Base-by-base conservation (phyloP, 2,113 vertebrate genomes). In the Carassius auratus region DNA sequence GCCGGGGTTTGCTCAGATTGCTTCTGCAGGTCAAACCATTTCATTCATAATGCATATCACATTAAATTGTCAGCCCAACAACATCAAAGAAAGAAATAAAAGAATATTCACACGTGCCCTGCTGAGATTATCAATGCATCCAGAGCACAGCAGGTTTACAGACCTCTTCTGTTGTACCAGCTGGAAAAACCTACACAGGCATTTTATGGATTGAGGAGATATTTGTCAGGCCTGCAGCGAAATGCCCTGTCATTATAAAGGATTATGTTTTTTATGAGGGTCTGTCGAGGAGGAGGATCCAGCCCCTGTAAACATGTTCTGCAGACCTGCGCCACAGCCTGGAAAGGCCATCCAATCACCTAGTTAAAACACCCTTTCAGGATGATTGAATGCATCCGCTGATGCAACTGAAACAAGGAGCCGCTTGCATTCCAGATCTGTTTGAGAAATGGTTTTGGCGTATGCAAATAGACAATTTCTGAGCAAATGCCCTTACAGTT, bases 231-330 rank as follows among this genome's bases (percentile, higher is more conserved):
- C 86, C 81, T 79, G 84, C 86, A 85, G 87, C 86, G 82, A 77
- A 88, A 84, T 79, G 75, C 68, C 38, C 81, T 87, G 86, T 88
- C 86, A 86, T 69, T 84, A 86, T 86, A 88, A 88, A 85, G 83
- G 85, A 88, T 89, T 85, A 88, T 52, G 68, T 59, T 68, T 86
- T 88, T 88, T 88, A 88, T 84, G 80, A 84, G 85, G 76, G 76
- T 74, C 38, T 84, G 87, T 88, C 78, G 59, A 69, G 75, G 45
- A 33, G 38, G 86, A 84, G 77, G 76, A 81, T 74, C 73, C n/a
- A 45, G 55, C 74, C 48, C 55, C 86, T 75, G 79, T 88, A 86
- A 89, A 86, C 82, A 85, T 42, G 85, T 64, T 85, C 78, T 26
- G 61, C 21, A 77, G 85, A 30, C 84, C 64, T 33, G 48, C 52